A percentile compares a stretch with the other conserved stretches of the same genome.
Conservation (phyloP, 2,797 vertebrate genomes). For the Danio aesculapii region DNA sequence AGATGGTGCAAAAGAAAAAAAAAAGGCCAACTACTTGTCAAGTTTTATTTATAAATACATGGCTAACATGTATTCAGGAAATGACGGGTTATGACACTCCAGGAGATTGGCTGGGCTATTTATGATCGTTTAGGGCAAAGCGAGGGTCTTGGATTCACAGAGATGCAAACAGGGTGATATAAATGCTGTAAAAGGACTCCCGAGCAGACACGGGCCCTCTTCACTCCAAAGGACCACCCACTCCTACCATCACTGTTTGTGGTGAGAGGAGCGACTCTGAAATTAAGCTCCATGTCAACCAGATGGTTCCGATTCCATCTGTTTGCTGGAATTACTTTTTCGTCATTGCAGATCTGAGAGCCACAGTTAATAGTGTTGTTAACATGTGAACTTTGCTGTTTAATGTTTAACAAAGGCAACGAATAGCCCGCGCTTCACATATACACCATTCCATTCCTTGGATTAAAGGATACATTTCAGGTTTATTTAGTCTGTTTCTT, state of each 20-base stretch:
- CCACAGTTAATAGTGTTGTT: conserved; percentile 56
- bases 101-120: conserved; percentile 72
- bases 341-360: conserved; percentile 55
- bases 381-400: conserved; percentile 56
- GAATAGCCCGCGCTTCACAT: conserved; percentile 32
- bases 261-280: conserved; percentile 57
- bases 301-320: conserved; percentile 60
- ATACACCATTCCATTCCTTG: conserved; percentile 34
- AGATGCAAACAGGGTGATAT: conserved; percentile 34
- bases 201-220: conserved; percentile 32
- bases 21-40: conserved; percentile 19
- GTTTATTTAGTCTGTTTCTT: conserved; percentile 39
- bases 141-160: conserved; percentile 43
- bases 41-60: conserved; percentile 30
- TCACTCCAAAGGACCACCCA: conserved; percentile 50
- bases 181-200: conserved; percentile 48
- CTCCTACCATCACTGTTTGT: conserved; percentile 55
- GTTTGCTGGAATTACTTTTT: conserved; percentile 55
- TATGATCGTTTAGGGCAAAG: conserved; percentile 40
- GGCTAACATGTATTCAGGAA: conserved; percentile 40
- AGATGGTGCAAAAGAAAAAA: conserved; percentile 22
- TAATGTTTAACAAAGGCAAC: conserved; percentile 52
- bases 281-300: conserved; percentile 62
- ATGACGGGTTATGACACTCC: conserved; percentile 72
- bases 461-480: conserved; percentile 39